Base-by-base conservation (phyloP, 2,113 vertebrate genomes). In the Agelaius phoeniceus region DNA sequence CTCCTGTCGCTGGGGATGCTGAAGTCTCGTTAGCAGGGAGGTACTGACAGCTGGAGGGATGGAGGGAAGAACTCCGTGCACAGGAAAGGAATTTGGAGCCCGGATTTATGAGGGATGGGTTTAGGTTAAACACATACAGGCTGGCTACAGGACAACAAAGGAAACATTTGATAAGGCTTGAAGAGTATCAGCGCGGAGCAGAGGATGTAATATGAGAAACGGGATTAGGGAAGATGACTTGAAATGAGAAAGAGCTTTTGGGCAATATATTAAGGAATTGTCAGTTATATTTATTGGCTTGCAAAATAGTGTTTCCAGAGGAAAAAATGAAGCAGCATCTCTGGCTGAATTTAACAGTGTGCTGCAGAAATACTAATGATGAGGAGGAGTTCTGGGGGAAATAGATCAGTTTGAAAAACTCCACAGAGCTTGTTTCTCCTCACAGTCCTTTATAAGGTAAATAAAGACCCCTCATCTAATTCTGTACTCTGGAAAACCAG, bases 191-290 rank as follows among this genome's bases (percentile, higher is more conserved):
- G 22, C 17, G 1, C 0, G 0, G 87, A 93, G 73, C 76, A 68
- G 89, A 54, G 44, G 55, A 67, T 57, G 74, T 94, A 91, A 57
- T 75, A 71, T 75, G 65, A 92, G 76, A 74, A 89, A 87, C 30
- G 48, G 69, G 76, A 92, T 94, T 96, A 95, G 81, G 69, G 46
- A 65, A 78, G 65, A 72, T 89, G 61, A 33, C 39, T 84, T 35
- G 48, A 89, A 96, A 93, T 84, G 46, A 91, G 54, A 82, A 81
- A 30, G 84, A 68, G 54, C 44, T 91, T 92, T 87, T 68, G 77
- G 66, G 33, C 48, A 63, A 30, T 78, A 27, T 35, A 19, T 89
- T 89, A 78, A 75, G 61, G 48, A 92, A 68, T 72, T 84, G 48
- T 65, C 84, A 65, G 69, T 84, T 65, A 41, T 59, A 78, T 89